Conservation (phyloP, 1,140 invertebrate species). For the Nixonia krombeini region DNA sequence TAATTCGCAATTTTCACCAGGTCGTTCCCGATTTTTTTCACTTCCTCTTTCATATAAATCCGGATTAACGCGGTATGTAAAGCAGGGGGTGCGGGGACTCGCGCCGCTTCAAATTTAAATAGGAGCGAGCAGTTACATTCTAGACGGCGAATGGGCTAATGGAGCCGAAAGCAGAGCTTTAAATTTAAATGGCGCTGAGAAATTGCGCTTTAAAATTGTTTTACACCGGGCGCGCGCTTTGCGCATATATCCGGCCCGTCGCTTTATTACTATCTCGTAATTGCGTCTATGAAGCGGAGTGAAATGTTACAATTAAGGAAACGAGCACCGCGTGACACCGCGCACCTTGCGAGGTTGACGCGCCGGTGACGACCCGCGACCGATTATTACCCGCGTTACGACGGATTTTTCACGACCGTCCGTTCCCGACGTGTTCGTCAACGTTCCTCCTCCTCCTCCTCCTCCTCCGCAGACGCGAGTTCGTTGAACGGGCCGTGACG, state of each 20-base stretch:
- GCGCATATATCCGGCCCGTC: constrained; percentile 24
- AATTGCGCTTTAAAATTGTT: constrained; percentile 37
- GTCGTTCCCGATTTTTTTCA: constrained; percentile 10
- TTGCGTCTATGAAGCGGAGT: constrained; percentile 22
- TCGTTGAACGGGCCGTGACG: no score
- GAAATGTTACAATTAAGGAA: constrained; percentile 18
- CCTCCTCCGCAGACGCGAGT: no score
- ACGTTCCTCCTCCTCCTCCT: no score
- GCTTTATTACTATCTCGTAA: constrained; percentile 33
- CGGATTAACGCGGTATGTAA: constrained; percentile 29
- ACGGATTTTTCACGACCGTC: no score
- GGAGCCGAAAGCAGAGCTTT: constrained; percentile 32
- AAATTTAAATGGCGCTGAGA: constrained; percentile 33
- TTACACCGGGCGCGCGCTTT: constrained; percentile 22
- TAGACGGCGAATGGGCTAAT: constrained; percentile 28
- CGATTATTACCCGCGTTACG: no score
- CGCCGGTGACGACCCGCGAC: no score
- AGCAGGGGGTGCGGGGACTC: constrained; percentile 16
- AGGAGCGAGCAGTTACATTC: constrained; percentile 24
- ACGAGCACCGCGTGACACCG: no score
- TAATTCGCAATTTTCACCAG: constrained; percentile 8
- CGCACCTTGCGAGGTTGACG: no score
- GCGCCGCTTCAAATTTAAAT: constrained; percentile 27
- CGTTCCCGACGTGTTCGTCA: no score
- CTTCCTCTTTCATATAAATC: constrained; percentile 26